Conservation (phyloP, 2,888 invertebrate species). For the Omphaloscelis lunosa region DNA sequence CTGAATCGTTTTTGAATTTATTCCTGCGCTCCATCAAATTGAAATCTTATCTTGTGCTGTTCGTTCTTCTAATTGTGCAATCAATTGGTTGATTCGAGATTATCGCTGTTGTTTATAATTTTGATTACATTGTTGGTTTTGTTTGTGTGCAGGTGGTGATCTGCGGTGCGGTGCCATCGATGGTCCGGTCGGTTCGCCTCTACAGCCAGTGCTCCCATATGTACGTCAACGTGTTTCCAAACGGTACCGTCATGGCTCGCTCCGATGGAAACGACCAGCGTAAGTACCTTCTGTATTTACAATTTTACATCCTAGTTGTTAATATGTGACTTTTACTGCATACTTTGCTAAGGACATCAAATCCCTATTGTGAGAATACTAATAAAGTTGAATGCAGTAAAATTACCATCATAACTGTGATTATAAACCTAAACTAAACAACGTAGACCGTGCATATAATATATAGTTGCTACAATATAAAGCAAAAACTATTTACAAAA, state of each 20-base stretch:
- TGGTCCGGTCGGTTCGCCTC: constrained; percentile 93
- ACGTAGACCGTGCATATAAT: not conserved
- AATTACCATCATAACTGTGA: constrained; percentile 25
- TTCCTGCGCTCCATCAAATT: constrained; percentile 53
- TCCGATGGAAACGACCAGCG: constrained; percentile 91
- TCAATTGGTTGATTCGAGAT: constrained; percentile 37
- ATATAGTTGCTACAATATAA: not conserved
- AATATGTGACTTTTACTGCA: constrained; percentile 52
- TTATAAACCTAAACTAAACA: constrained; percentile 31
- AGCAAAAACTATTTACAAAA: too few relatives aligned
- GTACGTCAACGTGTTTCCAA: constrained; percentile 92
- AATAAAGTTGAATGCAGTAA: constrained; percentile 34
- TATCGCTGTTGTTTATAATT: constrained; percentile 32
- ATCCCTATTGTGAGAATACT: constrained; percentile 35
- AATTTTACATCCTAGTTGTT: constrained; percentile 58
- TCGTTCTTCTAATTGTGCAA: constrained; percentile 55
- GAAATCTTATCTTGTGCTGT: constrained; percentile 55
- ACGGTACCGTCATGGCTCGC: constrained; percentile 92
- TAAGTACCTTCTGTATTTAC: constrained; percentile 84
- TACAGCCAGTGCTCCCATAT: constrained; percentile 93
- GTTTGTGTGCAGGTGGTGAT: constrained; percentile 91
- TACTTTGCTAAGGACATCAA: constrained; percentile 51
- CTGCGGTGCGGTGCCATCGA: constrained; percentile 94
- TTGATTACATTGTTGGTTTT: constrained; percentile 47
- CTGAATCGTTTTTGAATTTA: constrained; percentile 54